phyloP scores from a whole-genome alignment of 2,797 vertebrate genomes.

The Phrynocephalus vlangalii region DNA sequence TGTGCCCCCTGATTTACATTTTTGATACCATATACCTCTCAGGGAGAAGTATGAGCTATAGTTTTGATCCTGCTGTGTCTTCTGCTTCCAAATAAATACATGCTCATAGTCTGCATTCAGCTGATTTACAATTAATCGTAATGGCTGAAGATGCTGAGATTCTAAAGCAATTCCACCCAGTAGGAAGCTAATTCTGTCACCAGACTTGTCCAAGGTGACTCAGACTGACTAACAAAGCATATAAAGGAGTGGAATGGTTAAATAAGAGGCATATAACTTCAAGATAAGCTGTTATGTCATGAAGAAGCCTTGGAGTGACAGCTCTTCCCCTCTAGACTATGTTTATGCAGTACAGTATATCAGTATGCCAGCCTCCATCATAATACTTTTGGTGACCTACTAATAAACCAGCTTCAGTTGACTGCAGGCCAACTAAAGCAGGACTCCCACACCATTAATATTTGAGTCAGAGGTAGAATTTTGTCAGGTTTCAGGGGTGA shows the following conservation, averaged over 20 bases:
- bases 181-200: slow-evolving; percentile 24
- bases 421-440: neutral
- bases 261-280: neutral
- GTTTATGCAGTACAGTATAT: neutral
- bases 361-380: neutral
- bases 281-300: neutral
- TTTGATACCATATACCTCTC: neutral
- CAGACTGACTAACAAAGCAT: neutral
- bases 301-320: neutral
- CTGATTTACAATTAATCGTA: slow-evolving; percentile 4
- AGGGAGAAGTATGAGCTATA: neutral
- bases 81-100: slow-evolving; percentile 4
- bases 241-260: slow-evolving; percentile 14
- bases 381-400: neutral
- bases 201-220: slow-evolving; percentile 4
- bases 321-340: slow-evolving; percentile 1
- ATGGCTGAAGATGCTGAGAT: slow-evolving; percentile 1
- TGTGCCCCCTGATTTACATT: neutral
- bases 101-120: neutral
- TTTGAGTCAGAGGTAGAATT: neutral
- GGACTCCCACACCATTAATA: neutral
- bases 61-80: neutral
- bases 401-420: neutral
- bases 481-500: neutral
- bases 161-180: neutral